Evolutionary conservation across 2,888 invertebrate genomes (phyloP).

Genomic region (Tetranychus piercei): DNA sequence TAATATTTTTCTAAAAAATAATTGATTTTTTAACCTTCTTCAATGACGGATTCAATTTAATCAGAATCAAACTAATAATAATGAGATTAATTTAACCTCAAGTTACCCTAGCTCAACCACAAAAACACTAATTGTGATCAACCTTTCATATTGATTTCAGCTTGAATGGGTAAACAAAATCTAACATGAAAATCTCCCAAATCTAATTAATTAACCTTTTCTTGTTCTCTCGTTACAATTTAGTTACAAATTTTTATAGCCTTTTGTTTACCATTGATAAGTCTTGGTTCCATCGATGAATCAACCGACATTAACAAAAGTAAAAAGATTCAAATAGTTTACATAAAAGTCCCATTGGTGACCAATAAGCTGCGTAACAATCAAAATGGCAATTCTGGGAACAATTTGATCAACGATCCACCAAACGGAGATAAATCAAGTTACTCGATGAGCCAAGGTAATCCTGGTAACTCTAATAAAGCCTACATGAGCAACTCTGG

Average conservation of each 20-base stretch:
- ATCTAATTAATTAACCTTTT: background rate
- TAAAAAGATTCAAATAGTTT: constrained; percentile 9
- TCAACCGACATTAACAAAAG: background rate
- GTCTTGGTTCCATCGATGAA: background rate
- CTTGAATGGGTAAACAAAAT: too few relatives aligned
- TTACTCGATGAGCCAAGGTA: background rate
- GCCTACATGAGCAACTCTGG: background rate
- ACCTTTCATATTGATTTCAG: too few relatives aligned
- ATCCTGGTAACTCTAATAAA: background rate
- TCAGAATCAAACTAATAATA: too few relatives aligned
- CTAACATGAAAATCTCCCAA: too few relatives aligned
- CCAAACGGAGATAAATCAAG: background rate
- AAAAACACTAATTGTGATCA: too few relatives aligned
- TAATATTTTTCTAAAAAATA: too few relatives aligned
- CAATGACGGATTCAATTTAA: too few relatives aligned
- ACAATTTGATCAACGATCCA: background rate
- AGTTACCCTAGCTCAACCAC: too few relatives aligned
- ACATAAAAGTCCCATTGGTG: constrained; percentile 5
- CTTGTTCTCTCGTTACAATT: background rate
- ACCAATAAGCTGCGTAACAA: constrained; percentile 1
- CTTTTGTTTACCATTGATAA: background rate
- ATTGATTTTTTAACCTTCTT: too few relatives aligned
- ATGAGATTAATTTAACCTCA: too few relatives aligned
- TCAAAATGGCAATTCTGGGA: background rate
- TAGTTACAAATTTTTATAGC: background rate